These are phyloP conservation scores for Sesia bembeciformis DNA, from an alignment of 2,888 invertebrate genomes.

Conservation along the genomic window DNA sequence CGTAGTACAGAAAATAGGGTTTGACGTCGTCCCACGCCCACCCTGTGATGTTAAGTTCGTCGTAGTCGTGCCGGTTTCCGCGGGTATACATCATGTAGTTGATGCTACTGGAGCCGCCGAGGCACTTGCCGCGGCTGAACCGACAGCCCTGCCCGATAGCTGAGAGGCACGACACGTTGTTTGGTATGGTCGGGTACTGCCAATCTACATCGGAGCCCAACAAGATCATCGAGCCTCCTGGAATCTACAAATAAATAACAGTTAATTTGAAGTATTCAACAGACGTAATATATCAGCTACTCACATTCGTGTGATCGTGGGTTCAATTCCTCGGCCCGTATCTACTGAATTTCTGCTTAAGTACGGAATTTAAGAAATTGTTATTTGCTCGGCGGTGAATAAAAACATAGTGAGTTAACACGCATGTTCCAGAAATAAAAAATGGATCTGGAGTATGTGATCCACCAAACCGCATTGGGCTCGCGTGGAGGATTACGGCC, in stretches of 20 bases:
- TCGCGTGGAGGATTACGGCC: too few relatives aligned
- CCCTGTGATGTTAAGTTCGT: constrained; percentile 23
- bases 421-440: too few relatives aligned
- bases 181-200: constrained; percentile 35
- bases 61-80: constrained; percentile 36
- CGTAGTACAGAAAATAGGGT: constrained; percentile 45
- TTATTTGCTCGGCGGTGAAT: too few relatives aligned
- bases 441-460: too few relatives aligned
- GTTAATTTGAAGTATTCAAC: too few relatives aligned
- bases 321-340: too few relatives aligned
- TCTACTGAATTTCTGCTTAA: too few relatives aligned
- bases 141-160: constrained; percentile 25
- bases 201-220: constrained; percentile 34
- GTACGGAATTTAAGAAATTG: too few relatives aligned
- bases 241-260: constrained; percentile 22
- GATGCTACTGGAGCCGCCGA: constrained; percentile 50
- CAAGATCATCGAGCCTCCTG: constrained; percentile 19
- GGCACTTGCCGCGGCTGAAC: constrained; percentile 38
- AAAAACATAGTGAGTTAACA: too few relatives aligned
- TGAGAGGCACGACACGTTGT: constrained; percentile 40
- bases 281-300: too few relatives aligned
- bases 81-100: constrained; percentile 52
- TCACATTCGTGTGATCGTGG: too few relatives aligned
- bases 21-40: constrained; percentile 42
- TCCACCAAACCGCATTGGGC: too few relatives aligned